Base-by-base conservation (phyloP, 2,888 invertebrate species). In the Xestobium rufovillosum region DNA sequence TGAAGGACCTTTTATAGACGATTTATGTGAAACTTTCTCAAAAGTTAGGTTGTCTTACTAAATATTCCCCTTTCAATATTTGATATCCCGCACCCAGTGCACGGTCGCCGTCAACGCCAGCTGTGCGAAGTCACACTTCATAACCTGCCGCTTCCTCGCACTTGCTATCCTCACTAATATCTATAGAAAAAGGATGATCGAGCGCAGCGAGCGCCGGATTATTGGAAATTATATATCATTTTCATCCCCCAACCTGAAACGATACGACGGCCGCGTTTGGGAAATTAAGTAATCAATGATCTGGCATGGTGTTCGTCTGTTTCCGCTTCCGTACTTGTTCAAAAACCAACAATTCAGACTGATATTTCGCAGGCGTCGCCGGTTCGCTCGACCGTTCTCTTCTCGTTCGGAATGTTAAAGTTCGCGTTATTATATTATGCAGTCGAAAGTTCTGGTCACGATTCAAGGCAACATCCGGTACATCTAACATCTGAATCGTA, bases 61-160 rank as follows among this genome's bases (percentile, higher is more conserved):
- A 55, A 55, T 54, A 55, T 56, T 54, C 52, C 52, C 56, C 55
- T 53, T 57, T 59, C 62, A 59, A 63, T 63, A 65, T 63, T 63
- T 61, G 63, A 63, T 62, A 60, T 62, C 57, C 50, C 42, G 37
- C 38, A 41, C 28, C 23, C 39, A 35, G 15, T 27, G 28, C 11
- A 29, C 43, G 43, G 53, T 48, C 47, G 58, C 57, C 60, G 65
- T 65, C 63, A 63, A 49, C 51, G 53, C 49, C 65, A 65, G 55
- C 63, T 65, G 65, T 58, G 57, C 49, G 47, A 41, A 54, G 61
- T 63, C 60, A 59, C 63, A 63, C 63, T 65, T 63, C 65, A 65
- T 63, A 63, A 61, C 57, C 52, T 47, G 52, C 56, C 48, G 48
- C 52, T 41, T 39, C 44, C 42, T 34, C 51, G 48, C 43, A 39